A percentile compares a stretch with the other conserved stretches of the same genome.
Conservation (phyloP, 2,888 invertebrate genomes). For the Nebria salina region DNA sequence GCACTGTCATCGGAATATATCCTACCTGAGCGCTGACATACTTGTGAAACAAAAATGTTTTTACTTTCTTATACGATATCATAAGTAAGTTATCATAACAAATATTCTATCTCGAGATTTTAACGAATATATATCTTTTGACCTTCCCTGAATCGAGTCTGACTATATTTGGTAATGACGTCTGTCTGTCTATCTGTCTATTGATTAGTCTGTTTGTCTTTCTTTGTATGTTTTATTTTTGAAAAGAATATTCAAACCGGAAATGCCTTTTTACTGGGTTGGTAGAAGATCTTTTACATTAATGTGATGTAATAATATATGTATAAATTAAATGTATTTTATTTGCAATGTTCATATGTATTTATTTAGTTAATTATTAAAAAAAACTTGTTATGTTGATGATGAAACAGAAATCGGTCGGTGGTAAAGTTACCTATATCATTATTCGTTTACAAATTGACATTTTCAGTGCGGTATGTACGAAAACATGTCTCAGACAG, state of each 20-base stretch:
- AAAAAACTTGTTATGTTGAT: background rate
- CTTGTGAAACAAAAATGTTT: background rate
- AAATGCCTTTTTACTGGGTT: too few relatives aligned
- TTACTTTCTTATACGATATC: too few relatives aligned
- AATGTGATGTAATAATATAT: background rate
- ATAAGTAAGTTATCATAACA: too few relatives aligned
- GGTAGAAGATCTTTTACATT: too few relatives aligned
- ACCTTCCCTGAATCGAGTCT: too few relatives aligned
- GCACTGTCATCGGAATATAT: background rate
- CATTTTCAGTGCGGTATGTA: background rate
- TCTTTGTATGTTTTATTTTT: too few relatives aligned
- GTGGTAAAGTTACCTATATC: background rate
- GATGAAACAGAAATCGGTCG: background rate
- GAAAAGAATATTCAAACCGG: too few relatives aligned
- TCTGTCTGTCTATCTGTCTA: too few relatives aligned
- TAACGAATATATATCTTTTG: too few relatives aligned
- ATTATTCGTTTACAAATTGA: background rate
- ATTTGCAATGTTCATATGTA: background rate
- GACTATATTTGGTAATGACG: background rate
- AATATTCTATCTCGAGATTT: too few relatives aligned
- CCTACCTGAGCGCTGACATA: background rate
- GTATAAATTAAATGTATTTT: background rate
- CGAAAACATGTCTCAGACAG: background rate
- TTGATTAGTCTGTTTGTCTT: too few relatives aligned
- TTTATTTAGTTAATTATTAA: background rate